These are phyloP conservation scores for Australoheros facetus DNA, from an alignment of 2,797 vertebrate genomes.

Conservation along the genomic window DNA sequence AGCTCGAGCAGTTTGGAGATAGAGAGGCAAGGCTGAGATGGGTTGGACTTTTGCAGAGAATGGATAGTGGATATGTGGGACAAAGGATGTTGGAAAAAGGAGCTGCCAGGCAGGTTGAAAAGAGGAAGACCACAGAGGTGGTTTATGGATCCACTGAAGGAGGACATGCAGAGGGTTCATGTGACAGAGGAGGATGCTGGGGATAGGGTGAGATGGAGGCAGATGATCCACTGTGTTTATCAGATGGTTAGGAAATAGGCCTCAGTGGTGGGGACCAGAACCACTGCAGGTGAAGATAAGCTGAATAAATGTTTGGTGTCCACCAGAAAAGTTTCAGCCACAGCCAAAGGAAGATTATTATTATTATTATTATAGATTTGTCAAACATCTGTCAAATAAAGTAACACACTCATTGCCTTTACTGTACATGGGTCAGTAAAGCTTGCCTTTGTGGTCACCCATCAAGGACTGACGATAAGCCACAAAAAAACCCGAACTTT, in stretches of 20 bases:
- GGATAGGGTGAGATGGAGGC: neutral
- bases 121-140: neutral
- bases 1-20: too few relatives aligned
- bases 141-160: neutral
- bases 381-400: too few relatives aligned
- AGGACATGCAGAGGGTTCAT: neutral
- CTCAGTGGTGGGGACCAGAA: neutral
- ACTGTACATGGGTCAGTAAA: too few relatives aligned
- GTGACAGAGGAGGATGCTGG: neutral
- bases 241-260: neutral
- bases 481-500: too few relatives aligned
- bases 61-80: neutral
- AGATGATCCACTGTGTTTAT: neutral
- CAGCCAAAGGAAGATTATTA: too few relatives aligned
- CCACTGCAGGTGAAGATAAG: too few relatives aligned
- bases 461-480: too few relatives aligned
- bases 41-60: neutral
- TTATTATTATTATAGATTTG: too few relatives aligned
- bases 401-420: too few relatives aligned
- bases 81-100: neutral
- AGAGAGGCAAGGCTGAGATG: neutral
- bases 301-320: too few relatives aligned
- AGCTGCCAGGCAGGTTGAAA: neutral
- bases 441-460: too few relatives aligned
- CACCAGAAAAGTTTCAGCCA: too few relatives aligned